phyloP scores from a whole-genome alignment of 2,888 invertebrate genomes.

The Drosophila affinis region DNA sequence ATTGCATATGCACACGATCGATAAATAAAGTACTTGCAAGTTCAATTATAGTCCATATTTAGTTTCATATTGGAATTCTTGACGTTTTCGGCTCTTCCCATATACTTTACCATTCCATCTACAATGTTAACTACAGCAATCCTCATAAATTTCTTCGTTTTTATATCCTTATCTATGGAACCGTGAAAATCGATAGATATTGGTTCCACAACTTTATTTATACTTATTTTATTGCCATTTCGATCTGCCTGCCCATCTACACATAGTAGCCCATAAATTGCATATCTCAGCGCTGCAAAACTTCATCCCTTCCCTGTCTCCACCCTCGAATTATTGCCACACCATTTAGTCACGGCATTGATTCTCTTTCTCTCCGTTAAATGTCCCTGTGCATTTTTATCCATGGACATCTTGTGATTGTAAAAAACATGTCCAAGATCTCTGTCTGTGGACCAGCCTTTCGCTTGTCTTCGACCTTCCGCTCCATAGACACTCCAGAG shows the following conservation, averaged over 20 bases:
- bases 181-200: background rate
- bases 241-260: background rate
- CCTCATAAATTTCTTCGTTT: no score
- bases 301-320: conserved; percentile 12
- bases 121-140: no score
- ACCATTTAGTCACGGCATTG: conserved; percentile 17
- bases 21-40: no score
- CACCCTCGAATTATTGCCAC: conserved; percentile 20
- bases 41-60: no score
- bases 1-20: background rate
- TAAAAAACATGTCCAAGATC: background rate
- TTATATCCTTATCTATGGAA: background rate
- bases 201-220: background rate
- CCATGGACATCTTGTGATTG: background rate
- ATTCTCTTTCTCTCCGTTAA: background rate
- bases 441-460: background rate
- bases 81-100: no score
- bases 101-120: no score
- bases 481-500: background rate
- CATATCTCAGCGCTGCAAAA: background rate
- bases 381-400: no score
- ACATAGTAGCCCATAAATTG: background rate
- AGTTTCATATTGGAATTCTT: no score
- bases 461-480: background rate
- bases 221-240: background rate